phyloP scores from a whole-genome alignment of 2,888 invertebrate species.

The Lasioglossum marginatum region DNA sequence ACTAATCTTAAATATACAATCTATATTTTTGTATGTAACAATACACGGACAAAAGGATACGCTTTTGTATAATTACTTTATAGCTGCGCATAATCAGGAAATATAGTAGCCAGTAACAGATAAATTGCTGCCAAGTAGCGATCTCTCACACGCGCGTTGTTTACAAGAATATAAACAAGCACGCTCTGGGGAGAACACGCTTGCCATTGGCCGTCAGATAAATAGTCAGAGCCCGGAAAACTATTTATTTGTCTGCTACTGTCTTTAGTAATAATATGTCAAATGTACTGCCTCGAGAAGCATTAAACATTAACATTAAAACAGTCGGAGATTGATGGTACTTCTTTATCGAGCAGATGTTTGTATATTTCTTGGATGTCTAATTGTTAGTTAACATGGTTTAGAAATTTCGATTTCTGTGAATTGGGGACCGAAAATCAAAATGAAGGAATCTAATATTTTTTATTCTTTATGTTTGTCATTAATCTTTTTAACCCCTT shows the following conservation, averaged over 20 bases:
- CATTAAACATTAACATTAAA: neutral
- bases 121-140: neutral
- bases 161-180: neutral
- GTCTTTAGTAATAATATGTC: neutral
- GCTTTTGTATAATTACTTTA: neutral
- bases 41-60: neutral
- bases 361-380: neutral
- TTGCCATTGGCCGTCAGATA: neutral
- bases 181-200: neutral
- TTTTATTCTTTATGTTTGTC: neutral
- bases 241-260: neutral
- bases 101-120: neutral
- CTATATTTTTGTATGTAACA: neutral
- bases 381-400: neutral
- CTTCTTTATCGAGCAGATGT: neutral
- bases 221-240: neutral
- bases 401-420: neutral
- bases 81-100: neutral
- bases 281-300: neutral
- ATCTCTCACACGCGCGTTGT: neutral
- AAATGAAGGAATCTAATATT: neutral
- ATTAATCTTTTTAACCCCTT: neutral
- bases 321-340: neutral
- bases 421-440: neutral
- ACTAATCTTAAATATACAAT: too few species aligned